A percentile compares a stretch with the other conserved stretches of the same genome.
Evolutionary conservation across 2,797 vertebrate species (phyloP).

Genomic region (Propithecus deckenii): DNA sequence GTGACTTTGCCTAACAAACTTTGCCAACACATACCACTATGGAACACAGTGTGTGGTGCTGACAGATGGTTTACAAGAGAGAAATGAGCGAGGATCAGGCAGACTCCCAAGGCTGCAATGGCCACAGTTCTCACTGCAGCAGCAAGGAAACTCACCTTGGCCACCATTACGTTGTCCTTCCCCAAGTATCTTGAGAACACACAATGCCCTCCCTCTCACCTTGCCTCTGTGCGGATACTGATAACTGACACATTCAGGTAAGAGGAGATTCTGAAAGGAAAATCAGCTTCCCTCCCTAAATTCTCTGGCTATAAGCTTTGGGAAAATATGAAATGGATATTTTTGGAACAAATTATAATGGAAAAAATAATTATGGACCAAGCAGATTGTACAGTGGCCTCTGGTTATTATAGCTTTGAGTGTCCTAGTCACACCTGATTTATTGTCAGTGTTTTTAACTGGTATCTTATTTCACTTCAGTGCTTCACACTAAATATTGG

Average conservation of each 20-base stretch:
- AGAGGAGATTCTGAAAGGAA: background rate
- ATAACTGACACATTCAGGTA: background rate
- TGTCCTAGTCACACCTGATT: constrained; percentile 54
- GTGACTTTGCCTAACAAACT: background rate
- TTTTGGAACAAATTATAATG: background rate
- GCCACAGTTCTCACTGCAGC: background rate
- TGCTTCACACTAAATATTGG: background rate
- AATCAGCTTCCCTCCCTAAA: background rate
- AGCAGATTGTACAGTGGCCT: background rate
- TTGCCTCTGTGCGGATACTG: background rate
- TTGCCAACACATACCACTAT: accelerated
- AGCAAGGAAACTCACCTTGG: background rate
- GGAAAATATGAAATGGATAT: constrained; percentile 19
- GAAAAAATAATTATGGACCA: constrained; percentile 54
- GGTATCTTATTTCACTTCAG: constrained; percentile 57
- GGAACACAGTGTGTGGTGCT: accelerated
- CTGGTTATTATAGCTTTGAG: constrained; percentile 52
- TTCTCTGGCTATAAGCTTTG: background rate
- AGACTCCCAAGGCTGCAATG: background rate
- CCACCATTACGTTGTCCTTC: accelerated
- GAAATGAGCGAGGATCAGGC: background rate
- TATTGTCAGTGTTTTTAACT: constrained; percentile 52
- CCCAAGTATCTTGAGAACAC: background rate
- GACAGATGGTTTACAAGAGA: background rate
- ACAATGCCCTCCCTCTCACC: too few relatives aligned